These are phyloP conservation scores for Buphagus erythrorhynchus DNA, from an alignment of 2,797 vertebrate genomes.

Conservation along the genomic window DNA sequence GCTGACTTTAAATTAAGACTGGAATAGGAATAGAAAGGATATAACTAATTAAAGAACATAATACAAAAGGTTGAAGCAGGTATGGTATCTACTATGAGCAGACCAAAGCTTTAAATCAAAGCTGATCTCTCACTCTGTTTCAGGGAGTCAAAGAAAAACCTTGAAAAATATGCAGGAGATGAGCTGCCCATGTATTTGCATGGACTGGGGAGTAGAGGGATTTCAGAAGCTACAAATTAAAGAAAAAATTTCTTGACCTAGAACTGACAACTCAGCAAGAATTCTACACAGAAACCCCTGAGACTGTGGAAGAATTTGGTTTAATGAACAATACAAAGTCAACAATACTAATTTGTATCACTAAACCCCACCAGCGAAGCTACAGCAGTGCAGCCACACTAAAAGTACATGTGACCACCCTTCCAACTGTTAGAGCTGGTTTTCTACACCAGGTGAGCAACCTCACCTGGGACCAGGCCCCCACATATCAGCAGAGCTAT, in stretches of 20 bases:
- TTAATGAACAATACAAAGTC: neutral
- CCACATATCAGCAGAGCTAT: rapidly evolving
- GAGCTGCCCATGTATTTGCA: neutral
- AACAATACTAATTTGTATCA: neutral
- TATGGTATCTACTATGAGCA: neutral
- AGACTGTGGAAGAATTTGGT: neutral
- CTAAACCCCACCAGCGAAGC: neutral
- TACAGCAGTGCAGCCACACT: neutral
- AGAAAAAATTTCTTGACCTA: neutral
- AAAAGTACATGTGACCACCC: rapidly evolving
- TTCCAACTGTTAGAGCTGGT: neutral
- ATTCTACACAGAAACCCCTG: neutral
- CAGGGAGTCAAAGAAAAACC: neutral
- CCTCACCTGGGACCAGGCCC: neutral
- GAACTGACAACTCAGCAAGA: neutral
- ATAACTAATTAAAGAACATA: conserved; percentile 32
- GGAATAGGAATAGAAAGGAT: conserved; percentile 38
- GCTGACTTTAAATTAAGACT: conserved; percentile 59
- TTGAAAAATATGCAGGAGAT: neutral
- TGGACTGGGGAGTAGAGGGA: neutral
- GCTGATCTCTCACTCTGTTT: neutral
- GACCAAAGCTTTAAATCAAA: conserved; percentile 37
- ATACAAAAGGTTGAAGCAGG: neutral
- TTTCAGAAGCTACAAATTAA: conserved; percentile 9
- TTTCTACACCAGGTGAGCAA: neutral